Evolutionary conservation across 2,888 invertebrate genomes (phyloP), one percentile per base, ranked within the genome.

Genomic region (Agriopis aurantiaria): DNA sequence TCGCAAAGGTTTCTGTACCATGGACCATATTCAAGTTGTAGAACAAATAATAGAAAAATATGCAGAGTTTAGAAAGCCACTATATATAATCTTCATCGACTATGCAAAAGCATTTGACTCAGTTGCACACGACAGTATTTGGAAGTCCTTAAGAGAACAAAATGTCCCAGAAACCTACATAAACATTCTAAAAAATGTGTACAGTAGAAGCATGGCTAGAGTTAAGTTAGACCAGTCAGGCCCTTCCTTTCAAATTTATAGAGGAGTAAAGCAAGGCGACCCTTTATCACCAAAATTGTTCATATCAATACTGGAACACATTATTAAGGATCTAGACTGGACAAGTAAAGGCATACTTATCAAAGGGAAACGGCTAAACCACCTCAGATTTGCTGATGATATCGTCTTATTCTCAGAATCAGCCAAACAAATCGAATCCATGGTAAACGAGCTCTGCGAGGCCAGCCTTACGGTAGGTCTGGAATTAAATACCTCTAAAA

Each of bases 281-380:
- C 71, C 71, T 0, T 11, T 68, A 0, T 63, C 59, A 12, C 65
- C 67, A 55, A 62, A 46, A 8, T n/a, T 68, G 0, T 66, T 71
- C 14, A 58, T 62, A 57, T 51, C 64, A 23, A 55, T 55, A 6
- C 33, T 65, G n/a, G 14, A 66, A 52, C 7, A n/a, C 0, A n/a
- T 68, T 11, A 49, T 67, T 9, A 45, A 51, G 9, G 41, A 56
- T 51, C 43, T 71, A 11, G 10, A 68, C 0, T 71, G 68, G 65
- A 17, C 43, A 0, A 11, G 41, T n/a, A 9, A 33, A 43, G 68
- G 71, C 0, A 53, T 62, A 7, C 55, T 23, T 0, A 59, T 68
- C 17, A 46, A 68, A 9, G 55, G 46, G 8, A 11, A 45, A 7
- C 9, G n/a, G 0, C 8, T 67, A 5, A 23, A 23, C 17, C 17